Evolutionary conservation across 2,888 invertebrate species (phyloP).

Genomic region (Rhamnusium bicolor): DNA sequence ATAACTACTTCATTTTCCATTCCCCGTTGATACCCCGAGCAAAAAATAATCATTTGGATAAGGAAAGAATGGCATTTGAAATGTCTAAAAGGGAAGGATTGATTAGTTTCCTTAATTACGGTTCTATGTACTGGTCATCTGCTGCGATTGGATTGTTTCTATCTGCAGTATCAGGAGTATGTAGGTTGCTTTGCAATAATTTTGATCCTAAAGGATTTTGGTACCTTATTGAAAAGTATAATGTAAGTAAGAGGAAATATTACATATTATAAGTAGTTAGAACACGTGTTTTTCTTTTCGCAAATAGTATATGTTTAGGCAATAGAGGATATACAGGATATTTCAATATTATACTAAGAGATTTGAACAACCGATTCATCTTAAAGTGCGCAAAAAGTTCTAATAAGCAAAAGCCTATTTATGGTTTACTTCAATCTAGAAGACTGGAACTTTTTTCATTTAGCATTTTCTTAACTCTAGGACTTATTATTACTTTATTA

Average conservation of each 20-base stretch:
- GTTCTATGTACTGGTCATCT: slow-evolving; percentile 24
- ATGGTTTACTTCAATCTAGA: too few relatives aligned
- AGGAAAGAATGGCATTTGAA: slow-evolving; percentile 15
- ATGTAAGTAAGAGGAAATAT: neutral
- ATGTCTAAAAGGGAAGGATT: slow-evolving; percentile 12
- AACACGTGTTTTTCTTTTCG: too few relatives aligned
- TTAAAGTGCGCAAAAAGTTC: too few relatives aligned
- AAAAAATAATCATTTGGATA: slow-evolving; percentile 26
- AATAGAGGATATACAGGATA: too few relatives aligned
- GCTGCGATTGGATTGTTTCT: slow-evolving; percentile 20
- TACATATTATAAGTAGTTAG: neutral
- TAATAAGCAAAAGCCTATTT: too few relatives aligned
- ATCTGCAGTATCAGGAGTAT: slow-evolving; percentile 13
- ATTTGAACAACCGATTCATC: too few relatives aligned
- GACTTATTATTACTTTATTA: too few relatives aligned
- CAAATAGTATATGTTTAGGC: too few relatives aligned
- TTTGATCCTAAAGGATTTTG: slow-evolving; percentile 28
- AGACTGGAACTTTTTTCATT: too few relatives aligned
- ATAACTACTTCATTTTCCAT: slow-evolving; percentile 39
- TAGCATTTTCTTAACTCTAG: too few relatives aligned
- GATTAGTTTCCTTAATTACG: slow-evolving; percentile 25
- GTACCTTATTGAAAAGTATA: slow-evolving; percentile 23
- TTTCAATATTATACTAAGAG: too few relatives aligned
- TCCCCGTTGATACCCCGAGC: slow-evolving; percentile 13
- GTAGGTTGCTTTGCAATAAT: slow-evolving; percentile 23